Evolutionary conservation across 2,888 invertebrate genomes (phyloP).

Genomic region (Lutraria lutraria): DNA sequence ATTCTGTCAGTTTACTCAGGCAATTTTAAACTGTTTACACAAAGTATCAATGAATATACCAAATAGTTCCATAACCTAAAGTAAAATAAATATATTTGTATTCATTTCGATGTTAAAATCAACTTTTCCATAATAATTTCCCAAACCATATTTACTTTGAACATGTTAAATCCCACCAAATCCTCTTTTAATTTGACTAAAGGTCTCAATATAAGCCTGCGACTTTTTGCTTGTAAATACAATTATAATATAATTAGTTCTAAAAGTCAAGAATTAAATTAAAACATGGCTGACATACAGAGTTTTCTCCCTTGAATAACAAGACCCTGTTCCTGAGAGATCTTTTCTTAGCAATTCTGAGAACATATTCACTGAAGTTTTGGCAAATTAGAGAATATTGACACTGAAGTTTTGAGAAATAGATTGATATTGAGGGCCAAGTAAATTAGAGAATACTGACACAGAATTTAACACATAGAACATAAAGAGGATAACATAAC

Average conservation of each 20-base stretch:
- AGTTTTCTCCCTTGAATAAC: not conserved
- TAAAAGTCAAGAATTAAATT: not conserved
- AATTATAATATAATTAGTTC: not conserved
- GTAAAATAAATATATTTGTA: not conserved
- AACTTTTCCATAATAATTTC: not conserved
- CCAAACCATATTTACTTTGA: not conserved
- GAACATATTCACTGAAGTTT: no score
- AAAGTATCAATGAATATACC: conserved; percentile 27
- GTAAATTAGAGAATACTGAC: no score
- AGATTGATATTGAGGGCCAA: no score
- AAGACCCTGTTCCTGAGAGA: not conserved
- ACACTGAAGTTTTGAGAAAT: no score
- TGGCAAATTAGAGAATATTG: no score
- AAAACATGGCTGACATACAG: not conserved
- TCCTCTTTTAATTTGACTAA: not conserved
- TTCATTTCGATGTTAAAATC: not conserved
- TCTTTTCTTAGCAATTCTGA: no score
- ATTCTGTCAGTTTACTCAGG: conserved; percentile 25
- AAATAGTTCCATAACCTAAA: not conserved
- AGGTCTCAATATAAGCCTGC: not conserved
- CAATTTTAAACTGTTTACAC: conserved; percentile 39
- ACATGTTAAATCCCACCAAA: not conserved
- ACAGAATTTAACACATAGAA: no score
- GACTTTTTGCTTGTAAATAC: not conserved
- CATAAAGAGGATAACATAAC: no score